Base-by-base conservation (phyloP, 2,888 invertebrate species). In the Diaperis boleti region DNA sequence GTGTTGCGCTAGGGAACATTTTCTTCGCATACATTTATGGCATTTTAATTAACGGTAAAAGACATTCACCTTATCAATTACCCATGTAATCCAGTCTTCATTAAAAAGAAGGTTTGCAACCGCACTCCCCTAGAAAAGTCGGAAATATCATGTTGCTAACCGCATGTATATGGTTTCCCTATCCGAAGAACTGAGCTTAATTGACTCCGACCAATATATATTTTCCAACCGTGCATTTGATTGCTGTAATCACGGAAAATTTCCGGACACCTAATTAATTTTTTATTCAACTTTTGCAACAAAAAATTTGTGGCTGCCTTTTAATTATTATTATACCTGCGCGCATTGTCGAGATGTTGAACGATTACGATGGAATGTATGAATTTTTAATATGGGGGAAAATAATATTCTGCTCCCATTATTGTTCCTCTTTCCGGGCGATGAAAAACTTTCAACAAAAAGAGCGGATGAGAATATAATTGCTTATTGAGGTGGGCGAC, bases 101-200 rank as follows among this genome's bases (percentile, higher is more conserved):
- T 11, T 44, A 44, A 44, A 44, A 20, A 13, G 22, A 26, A 44
- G 11, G 17, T n/a, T 17, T 14, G n/a, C 17, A 31, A 31, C 47
- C 47, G 22, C 31, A 11, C 47, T 29, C 31, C 22, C 26, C 22
- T 26, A 47, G 33, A 44, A 44, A 52, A 52, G 35, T 37, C 37
- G 52, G 54, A 54, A 54, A 54, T 54, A 54, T 54, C 29, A 42
- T 18, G 52, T 52, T 52, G 39, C 52, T 18, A 14, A 15, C 11
- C 39, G 14, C 52, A 39, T 52, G n/a, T n/a, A 39, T 54, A 42
- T 15, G 54, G 54, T 54, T 54, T 54, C 54, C 10, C 41, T 37
- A 15, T 13, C 14, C 22, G 22, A 52, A 45, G 39, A 50, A 50
- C 18, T 22, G 52, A 52, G 41, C 31, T 45, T 54, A 54, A 54